Base-by-base conservation (phyloP, 2,113 vertebrate species). In the Aldabrachelys gigantea region DNA sequence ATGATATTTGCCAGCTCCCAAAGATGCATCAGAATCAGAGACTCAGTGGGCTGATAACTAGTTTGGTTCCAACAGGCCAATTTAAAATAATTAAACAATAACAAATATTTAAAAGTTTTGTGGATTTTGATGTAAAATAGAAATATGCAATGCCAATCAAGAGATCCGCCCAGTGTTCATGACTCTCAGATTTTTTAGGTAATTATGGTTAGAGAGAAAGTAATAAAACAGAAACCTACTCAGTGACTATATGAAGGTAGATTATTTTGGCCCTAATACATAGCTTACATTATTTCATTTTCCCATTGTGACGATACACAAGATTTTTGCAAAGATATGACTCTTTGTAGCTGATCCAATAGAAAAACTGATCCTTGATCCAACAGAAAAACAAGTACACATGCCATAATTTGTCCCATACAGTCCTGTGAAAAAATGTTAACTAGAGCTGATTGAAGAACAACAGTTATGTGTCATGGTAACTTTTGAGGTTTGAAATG, bases 21-120 rank as follows among this genome's bases (percentile, higher is more conserved):
- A 90, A 93, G 95, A 83, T 57, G 3, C 1, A 3, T 52, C 76
- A 79, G 90, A 59, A 86, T 13, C 69, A 86, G 72, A 95, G 90
- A 19, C 72, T 10, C 1, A 6, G 50, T 80, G 88, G 89, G 72
- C 62, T 84, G 85, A 87, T 90, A 92, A 87, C 62, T 91, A 41
- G 85, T 90, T 96, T 85, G 82, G 59, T 89, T 82, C 78, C 91
- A 91, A 89, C 21, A 95, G 95, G 65, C 65, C 57, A 91, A 92
- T 89, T 95, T 84, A 82, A 95, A 94, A 93, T 49, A 80, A 80
- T 91, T 94, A 83, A 90, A 78, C 87, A 81, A 75, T 87, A 82
- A 85, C 85, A 95, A 95, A 81, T 84, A 24, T 3, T 3, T 80
- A 80, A 81, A 96, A 49, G 25, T 85, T 87, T 47, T 86, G 87